phyloP scores from a whole-genome alignment of 2,888 invertebrate genomes.

The Cistogaster globosa region DNA sequence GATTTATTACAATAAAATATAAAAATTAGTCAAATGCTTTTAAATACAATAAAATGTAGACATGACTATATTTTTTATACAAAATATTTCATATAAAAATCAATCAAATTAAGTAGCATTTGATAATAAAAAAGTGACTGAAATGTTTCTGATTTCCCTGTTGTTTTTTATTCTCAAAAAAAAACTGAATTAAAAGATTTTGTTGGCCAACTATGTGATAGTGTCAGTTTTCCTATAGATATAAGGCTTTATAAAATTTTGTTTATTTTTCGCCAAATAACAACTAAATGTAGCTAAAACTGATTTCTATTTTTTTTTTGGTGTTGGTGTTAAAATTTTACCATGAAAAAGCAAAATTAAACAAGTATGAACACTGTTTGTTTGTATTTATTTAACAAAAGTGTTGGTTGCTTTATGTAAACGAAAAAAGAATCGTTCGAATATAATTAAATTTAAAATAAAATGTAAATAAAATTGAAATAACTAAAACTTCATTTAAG shows the following conservation, averaged over 20 bases:
- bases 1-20: too few species aligned
- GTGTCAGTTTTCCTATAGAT: background rate
- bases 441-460: background rate
- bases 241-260: background rate
- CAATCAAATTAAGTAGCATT: too few species aligned
- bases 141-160: background rate
- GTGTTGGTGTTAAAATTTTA: background rate
- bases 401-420: too few species aligned
- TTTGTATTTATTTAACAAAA: conserved; percentile 16
- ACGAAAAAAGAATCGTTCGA: background rate
- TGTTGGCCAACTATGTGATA: background rate
- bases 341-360: conserved; percentile 12
- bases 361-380: conserved; percentile 13
- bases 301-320: too few species aligned
- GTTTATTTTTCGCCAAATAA: too few species aligned
- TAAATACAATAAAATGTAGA: too few species aligned
- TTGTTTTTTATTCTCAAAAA: background rate
- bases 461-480: conserved; percentile 15
- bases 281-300: too few species aligned
- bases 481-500: conserved; percentile 1
- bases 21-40: too few species aligned
- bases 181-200: conserved; percentile 31
- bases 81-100: too few species aligned
- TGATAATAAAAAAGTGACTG: too few species aligned
- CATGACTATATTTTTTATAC: too few species aligned